Evolutionary conservation across 1,140 invertebrate species (phyloP).

Genomic region (Drosophila insularis): DNA sequence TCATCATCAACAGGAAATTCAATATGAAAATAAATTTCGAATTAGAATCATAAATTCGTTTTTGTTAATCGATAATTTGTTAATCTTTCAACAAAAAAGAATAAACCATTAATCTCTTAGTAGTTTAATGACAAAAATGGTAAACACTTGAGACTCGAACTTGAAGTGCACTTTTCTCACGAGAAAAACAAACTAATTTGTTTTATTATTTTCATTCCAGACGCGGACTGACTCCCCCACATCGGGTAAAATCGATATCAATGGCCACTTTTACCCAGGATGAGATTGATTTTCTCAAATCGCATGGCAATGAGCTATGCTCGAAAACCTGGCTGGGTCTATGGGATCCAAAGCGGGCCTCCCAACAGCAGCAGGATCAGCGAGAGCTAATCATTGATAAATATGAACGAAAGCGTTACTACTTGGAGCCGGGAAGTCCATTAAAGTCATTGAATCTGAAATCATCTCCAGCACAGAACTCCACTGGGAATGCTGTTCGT

Average conservation of each 20-base stretch:
- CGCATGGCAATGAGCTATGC: constrained; percentile 96
- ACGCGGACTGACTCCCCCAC: constrained; percentile 97
- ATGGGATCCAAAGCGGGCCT: constrained; percentile 89
- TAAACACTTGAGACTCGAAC: neutral
- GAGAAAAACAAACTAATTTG: neutral
- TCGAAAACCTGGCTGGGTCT: constrained; percentile 94
- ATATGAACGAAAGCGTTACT: constrained; percentile 95
- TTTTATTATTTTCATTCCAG: constrained; percentile 84
- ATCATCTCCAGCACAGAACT: constrained; percentile 40
- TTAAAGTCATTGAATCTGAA: constrained; percentile 82
- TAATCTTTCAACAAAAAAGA: too few species aligned
- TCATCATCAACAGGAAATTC: constrained; percentile 26
- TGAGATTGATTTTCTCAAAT: constrained; percentile 95
- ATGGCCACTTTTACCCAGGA: constrained; percentile 98
- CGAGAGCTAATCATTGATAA: constrained; percentile 96
- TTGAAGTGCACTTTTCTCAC: neutral
- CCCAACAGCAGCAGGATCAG: constrained; percentile 86
- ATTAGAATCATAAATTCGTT: neutral
- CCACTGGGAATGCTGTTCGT: constrained; percentile 13
- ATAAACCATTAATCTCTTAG: too few species aligned
- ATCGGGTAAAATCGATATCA: constrained; percentile 98
- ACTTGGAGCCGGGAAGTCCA: constrained; percentile 86
- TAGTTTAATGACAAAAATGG: neutral
- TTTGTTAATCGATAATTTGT: neutral
- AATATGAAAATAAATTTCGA: neutral